A percentile compares a stretch with the other conserved stretches of the same genome.
Conservation (phyloP, 2,888 invertebrate species). For the Drosophila merina region DNA sequence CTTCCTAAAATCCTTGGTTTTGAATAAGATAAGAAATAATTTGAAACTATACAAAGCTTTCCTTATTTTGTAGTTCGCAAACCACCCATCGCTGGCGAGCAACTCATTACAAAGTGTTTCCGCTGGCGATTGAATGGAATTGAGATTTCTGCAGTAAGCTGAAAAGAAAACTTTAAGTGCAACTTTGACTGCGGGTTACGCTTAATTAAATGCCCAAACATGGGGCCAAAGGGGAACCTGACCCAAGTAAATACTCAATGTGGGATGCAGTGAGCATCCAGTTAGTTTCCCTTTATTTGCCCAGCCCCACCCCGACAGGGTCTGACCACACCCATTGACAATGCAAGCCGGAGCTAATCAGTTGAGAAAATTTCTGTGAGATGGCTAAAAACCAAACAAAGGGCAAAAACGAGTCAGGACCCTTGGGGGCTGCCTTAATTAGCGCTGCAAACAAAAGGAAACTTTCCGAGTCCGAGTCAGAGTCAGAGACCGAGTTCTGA, state of each 20-base stretch:
- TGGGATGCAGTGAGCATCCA: not conserved
- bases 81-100: not conserved
- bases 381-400: slow-evolving; percentile 59
- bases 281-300: slow-evolving; percentile 48
- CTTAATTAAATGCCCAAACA: slow-evolving; percentile 71
- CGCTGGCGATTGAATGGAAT: slow-evolving; percentile 65
- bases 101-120: slow-evolving; percentile 70
- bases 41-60: not conserved
- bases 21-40: not conserved
- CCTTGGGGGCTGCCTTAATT: slow-evolving; percentile 69
- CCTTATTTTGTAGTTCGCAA: not conserved
- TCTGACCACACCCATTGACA: slow-evolving; percentile 51
- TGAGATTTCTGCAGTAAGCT: slow-evolving; percentile 53
- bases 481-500: slow-evolving; percentile 4
- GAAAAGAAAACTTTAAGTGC: slow-evolving; percentile 59
- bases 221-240: slow-evolving; percentile 45
- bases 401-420: slow-evolving; percentile 39
- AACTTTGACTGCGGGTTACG: slow-evolving; percentile 59
- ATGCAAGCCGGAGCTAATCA: slow-evolving; percentile 70
- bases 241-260: slow-evolving; percentile 61
- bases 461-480: slow-evolving; percentile 36
- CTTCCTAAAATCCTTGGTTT: not conserved
- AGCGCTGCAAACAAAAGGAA: slow-evolving; percentile 61
- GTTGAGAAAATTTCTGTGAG: slow-evolving; percentile 65
- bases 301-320: slow-evolving; percentile 7